Conservation (phyloP, 1,140 invertebrate genomes). For the Charaxes varanes region DNA sequence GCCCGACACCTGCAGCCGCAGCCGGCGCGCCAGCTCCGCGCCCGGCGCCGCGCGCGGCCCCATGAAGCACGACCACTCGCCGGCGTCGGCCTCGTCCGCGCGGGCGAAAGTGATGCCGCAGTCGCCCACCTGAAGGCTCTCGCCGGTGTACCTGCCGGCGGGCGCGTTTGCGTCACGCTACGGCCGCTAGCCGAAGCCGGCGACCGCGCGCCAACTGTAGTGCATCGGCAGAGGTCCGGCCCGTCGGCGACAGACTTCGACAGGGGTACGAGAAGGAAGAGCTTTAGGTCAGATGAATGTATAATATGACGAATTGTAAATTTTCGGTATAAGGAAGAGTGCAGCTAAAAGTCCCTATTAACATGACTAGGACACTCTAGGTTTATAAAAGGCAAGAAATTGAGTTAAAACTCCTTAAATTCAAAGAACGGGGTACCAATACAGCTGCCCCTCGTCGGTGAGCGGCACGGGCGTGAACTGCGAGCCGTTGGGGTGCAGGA, state of each 20-base stretch:
- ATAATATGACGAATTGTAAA: too few species aligned
- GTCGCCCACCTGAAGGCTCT: conserved; percentile 48
- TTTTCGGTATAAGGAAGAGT: too few species aligned
- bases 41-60: conserved; percentile 40
- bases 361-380: not conserved
- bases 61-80: conserved; percentile 63
- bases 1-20: conserved; percentile 47
- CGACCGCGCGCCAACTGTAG: too few species aligned
- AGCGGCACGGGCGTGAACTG: conserved; percentile 47
- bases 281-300: too few species aligned
- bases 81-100: conserved; percentile 33
- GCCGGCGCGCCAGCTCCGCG: conserved; percentile 40
- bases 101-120: conserved; percentile 55
- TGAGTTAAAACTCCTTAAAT: too few species aligned
- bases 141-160: conserved; percentile 56
- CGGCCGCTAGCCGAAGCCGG: too few species aligned
- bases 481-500: conserved; percentile 60
- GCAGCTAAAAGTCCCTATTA: not conserved
- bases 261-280: too few species aligned
- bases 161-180: too few species aligned
- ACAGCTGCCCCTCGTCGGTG: conserved; percentile 25
- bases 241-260: too few species aligned
- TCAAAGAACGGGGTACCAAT: conserved; percentile 43
- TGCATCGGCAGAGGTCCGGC: too few species aligned
- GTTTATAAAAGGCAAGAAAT: not conserved